Evolutionary conservation across 2,888 invertebrate genomes (phyloP).

Genomic region (Osmoderma eremita): DNA sequence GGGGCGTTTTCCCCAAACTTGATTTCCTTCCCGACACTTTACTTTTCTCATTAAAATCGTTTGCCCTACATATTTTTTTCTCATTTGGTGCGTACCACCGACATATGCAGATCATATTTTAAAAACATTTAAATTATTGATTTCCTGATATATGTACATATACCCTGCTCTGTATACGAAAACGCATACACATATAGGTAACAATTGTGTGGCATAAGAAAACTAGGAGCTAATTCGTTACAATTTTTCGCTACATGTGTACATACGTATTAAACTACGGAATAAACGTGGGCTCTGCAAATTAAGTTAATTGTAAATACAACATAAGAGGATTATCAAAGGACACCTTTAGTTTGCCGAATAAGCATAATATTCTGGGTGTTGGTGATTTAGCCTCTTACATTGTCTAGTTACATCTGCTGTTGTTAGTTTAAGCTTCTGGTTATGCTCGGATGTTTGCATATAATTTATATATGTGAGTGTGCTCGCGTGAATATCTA

Average conservation of each 20-base stretch:
- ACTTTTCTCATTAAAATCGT: too few species aligned
- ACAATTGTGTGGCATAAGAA: too few species aligned
- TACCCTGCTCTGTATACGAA: too few species aligned
- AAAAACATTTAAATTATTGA: too few species aligned
- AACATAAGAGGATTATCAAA: conserved; percentile 31
- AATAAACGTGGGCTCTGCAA: conserved; percentile 4
- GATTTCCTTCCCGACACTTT: too few species aligned
- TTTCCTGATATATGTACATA: too few species aligned
- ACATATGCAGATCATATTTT: too few species aligned
- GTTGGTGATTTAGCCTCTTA: conserved; percentile 23
- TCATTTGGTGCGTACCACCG: too few species aligned
- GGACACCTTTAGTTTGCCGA: conserved; percentile 32
- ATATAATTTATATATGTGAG: conserved; percentile 23
- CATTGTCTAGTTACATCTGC: conserved; percentile 29
- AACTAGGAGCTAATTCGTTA: too few species aligned
- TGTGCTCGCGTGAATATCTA: not conserved
- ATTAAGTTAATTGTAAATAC: conserved; percentile 34
- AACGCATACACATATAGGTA: too few species aligned
- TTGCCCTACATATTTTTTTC: too few species aligned
- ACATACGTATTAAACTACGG: not conserved
- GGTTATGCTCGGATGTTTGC: conserved; percentile 18
- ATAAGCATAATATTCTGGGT: conserved; percentile 24
- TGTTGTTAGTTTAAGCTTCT: conserved; percentile 33
- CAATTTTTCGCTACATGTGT: not conserved
- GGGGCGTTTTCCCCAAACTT: too few species aligned